Base-by-base conservation (phyloP, 2,888 invertebrate genomes). In the Drosophila mimetica region DNA sequence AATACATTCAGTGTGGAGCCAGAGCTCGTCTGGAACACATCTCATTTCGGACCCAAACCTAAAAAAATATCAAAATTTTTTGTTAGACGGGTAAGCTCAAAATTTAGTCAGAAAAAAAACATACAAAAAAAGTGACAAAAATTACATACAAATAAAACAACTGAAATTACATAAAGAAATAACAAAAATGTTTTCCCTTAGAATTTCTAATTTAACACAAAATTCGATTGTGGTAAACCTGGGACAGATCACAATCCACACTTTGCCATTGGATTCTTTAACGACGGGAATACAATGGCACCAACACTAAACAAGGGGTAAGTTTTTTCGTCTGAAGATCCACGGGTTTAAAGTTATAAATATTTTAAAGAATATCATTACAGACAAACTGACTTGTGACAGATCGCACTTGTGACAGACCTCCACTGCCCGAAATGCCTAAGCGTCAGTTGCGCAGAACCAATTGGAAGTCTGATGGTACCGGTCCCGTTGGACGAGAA, bases 401-500 rank as follows among this genome's bases (percentile, higher is more conserved):
- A n/a, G n/a, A n/a, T n/a, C n/a, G n/a, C n/a, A n/a, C n/a, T n/a
- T n/a, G n/a, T n/a, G n/a, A n/a, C n/a, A n/a, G n/a, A n/a, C n/a
- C n/a, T n/a, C n/a, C n/a, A n/a, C n/a, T n/a, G n/a, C n/a, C n/a
- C n/a, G n/a, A n/a, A n/a, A n/a, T n/a, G n/a, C n/a, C n/a, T n/a
- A n/a, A n/a, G n/a, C n/a, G n/a, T n/a, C n/a, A 25, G 25, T 25
- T 25, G 7, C 25, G 7, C 6, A 25, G 2, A 25, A 6, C 7
- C 6, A 1, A n/a, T 25, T 25, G 25, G 25, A 11, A 44, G 14
- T 2, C 2, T 3, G 44, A 44, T 44, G 44, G 44, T 11, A 44
- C 44, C 44, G 14, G 44, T 44, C 28, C 44, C 25, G 44, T 5
- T 28, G 44, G 44, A 44, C 44, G 9, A 9, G 44, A 1, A 16